Percentiles rank a stretch among this genome's conserved stretches.
Evolutionary conservation across 2,797 vertebrate genomes (phyloP).

Genomic region (Crotalus adamanteus): DNA sequence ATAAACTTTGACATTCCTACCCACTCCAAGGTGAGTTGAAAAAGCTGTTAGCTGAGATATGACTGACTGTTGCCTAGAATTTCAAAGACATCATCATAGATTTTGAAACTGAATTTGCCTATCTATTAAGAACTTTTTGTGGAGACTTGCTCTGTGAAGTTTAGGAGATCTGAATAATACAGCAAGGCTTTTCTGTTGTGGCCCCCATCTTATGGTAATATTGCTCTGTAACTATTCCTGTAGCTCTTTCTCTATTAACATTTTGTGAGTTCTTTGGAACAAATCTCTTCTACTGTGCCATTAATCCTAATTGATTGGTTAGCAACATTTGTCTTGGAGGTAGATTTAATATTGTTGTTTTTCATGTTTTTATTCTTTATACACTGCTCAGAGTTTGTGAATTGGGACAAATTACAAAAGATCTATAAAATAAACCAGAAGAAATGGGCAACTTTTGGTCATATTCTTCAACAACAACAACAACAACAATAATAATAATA

Average conservation of each 20-base stretch:
- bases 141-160: not conserved
- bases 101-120: not conserved
- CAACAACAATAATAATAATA: too few relatives aligned
- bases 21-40: constrained; percentile 88
- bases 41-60: constrained; percentile 62
- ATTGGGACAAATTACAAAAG: not conserved
- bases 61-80: accelerated
- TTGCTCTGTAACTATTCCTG: not conserved
- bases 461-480: not conserved
- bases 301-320: not conserved
- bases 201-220: not conserved
- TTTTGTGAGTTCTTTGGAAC: not conserved
- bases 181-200: not conserved
- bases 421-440: not conserved
- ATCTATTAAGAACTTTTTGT: not conserved
- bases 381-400: not conserved
- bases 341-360: not conserved
- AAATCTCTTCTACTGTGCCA: not conserved
- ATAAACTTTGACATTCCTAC: constrained; percentile 99
- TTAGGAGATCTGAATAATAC: not conserved
- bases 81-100: not conserved
- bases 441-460: not conserved
- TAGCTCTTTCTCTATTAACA: not conserved
- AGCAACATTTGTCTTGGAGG: not conserved
- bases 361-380: not conserved